Conservation (phyloP, 2,888 invertebrate species). For the Linnaemya tessellans region DNA sequence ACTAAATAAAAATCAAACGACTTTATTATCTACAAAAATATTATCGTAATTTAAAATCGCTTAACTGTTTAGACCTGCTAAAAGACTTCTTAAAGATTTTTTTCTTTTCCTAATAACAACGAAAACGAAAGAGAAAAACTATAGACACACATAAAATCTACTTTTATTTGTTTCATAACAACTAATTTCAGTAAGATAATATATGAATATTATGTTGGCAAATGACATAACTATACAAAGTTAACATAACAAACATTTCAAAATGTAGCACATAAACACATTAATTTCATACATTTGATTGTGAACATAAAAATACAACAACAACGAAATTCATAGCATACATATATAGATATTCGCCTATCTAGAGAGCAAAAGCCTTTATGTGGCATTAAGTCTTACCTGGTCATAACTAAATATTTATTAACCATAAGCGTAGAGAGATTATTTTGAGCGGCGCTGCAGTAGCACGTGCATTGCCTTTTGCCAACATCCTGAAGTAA, state of each 20-base stretch:
- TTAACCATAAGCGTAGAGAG: background rate
- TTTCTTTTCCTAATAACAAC: background rate
- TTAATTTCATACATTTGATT: slow-evolving; percentile 67
- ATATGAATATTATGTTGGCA: slow-evolving; percentile 70
- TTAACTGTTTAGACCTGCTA: slow-evolving; percentile 22
- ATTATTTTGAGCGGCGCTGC: background rate
- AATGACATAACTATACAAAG: slow-evolving; percentile 71
- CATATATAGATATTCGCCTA: slow-evolving; percentile 8
- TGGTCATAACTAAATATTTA: slow-evolving; percentile 22
- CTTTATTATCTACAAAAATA: slow-evolving; percentile 47
- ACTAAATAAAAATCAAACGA: slow-evolving; percentile 49
- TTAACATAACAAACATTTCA: slow-evolving; percentile 72
- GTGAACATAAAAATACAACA: slow-evolving; percentile 17
- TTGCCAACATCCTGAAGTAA: background rate
- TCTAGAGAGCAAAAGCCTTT: background rate
- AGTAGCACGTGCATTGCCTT: background rate
- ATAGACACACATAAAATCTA: slow-evolving; percentile 39
- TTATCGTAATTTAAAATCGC: slow-evolving; percentile 33
- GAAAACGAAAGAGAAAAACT: background rate
- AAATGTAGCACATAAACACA: slow-evolving; percentile 70
- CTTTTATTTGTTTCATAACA: slow-evolving; percentile 70
- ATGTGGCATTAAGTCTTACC: slow-evolving; percentile 23
- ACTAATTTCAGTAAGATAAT: slow-evolving; percentile 70
- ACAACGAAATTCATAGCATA: background rate
- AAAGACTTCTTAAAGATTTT: slow-evolving; percentile 5